Evolutionary conservation across 1,140 invertebrate species (phyloP), one percentile per base, ranked within the genome.

Genomic region (Himalopsyche phryganea): DNA sequence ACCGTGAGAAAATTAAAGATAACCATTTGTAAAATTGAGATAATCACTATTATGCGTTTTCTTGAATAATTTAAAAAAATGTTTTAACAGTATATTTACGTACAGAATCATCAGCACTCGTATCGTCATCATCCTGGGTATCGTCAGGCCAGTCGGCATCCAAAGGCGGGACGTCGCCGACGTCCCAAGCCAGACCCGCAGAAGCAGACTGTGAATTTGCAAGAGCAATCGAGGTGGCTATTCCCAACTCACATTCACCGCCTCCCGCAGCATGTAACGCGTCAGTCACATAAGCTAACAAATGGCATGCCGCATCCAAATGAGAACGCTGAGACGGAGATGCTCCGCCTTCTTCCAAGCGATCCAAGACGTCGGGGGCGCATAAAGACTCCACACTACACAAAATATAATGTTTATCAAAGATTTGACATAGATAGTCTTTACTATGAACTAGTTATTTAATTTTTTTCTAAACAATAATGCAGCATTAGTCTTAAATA

Each of bases 91-190:
- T n/a, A n/a, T n/a, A n/a, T n/a, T n/a, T n/a, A 28, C 81, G 76
- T 71, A 86, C 84, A 0, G 93, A 96, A 73, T 97, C 94, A 71
- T 97, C 95, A 2, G 87, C 91, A 49, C 85, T 85, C 42, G 91
- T 94, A 65, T 96, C 94, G 11, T 96, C 93, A 40, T 96, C 93
- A 28, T 96, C 92, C 54, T 89, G 87, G 10, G 82, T 82, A 55
- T 95, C 92, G 49, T 94, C 92, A 0, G 86, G 81, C 82, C 91
- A 89, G 68, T 95, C 92, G 44, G 86, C 81, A 60, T 89, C 89
- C 20, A 89, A 81, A 58, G 88, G 87, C 17, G 87, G 80, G 7
- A 86, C 84, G 5, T 85, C 79, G 9, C 90, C 89, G 41, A 86
- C 85, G 56, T 93, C 90, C 86, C 90, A 90, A 0, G 88, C 88